phyloP scores from a whole-genome alignment of 2,113 vertebrate species.

The Stomatorhinus ivindoensis region DNA sequence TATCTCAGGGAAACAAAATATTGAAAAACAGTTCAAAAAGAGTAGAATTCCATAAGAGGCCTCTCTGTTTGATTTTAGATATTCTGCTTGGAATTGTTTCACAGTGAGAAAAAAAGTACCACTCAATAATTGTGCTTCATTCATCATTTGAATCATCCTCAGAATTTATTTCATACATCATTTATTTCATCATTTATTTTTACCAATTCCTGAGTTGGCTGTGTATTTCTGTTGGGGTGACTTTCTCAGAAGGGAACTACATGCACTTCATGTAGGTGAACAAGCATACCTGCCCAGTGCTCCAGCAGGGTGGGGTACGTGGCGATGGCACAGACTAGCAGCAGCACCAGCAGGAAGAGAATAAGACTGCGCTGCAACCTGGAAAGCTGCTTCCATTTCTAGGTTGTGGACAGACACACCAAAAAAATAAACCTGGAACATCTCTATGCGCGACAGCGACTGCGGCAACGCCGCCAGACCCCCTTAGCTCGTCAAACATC shows the following conservation, averaged over 20 bases:
- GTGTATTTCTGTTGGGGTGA: not conserved
- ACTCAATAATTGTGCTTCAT: not conserved
- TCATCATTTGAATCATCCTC: not conserved
- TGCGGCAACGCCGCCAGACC: not conserved
- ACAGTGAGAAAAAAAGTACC: not conserved
- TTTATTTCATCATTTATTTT: not conserved
- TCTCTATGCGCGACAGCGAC: not conserved
- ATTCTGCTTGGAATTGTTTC: not conserved
- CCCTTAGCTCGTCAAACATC: not conserved
- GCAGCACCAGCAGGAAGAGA: conserved; percentile 61
- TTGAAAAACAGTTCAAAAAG: not conserved
- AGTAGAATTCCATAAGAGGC: not conserved
- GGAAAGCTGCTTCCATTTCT: conserved; percentile 96
- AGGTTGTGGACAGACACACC: conserved; percentile 22
- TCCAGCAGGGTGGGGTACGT: conserved; percentile 57
- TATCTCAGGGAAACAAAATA: not conserved
- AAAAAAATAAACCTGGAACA: not conserved
- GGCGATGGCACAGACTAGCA: conserved; percentile 64
- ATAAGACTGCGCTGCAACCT: conserved; percentile 78
- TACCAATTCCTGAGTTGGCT: not conserved
- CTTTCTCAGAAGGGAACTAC: not conserved
- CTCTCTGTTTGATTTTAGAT: not conserved
- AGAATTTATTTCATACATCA: too few species aligned
- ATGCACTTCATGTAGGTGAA: not conserved
- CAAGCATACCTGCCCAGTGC: conserved; percentile 65